phyloP scores from a whole-genome alignment of 2,113 vertebrate genomes.

The Dendropsophus ebraccatus region DNA sequence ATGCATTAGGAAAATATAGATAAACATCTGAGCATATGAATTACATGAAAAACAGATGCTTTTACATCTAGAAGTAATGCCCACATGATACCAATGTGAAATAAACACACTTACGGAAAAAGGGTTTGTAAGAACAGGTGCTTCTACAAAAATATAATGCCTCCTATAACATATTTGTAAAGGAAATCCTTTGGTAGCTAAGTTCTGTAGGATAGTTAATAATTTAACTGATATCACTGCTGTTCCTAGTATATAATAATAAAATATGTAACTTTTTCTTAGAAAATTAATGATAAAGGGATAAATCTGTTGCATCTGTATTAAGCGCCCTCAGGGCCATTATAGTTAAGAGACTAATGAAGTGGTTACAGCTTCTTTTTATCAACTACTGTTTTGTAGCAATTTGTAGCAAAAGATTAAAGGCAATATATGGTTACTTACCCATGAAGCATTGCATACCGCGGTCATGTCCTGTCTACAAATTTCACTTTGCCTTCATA shows the following conservation, averaged over 20 bases:
- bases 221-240: background rate
- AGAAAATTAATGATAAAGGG: too few relatives aligned
- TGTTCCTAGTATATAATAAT: background rate
- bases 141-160: conserved; percentile 63
- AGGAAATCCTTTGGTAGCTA: conserved; percentile 62
- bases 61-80: conserved; percentile 63
- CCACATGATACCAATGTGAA: conserved; percentile 51
- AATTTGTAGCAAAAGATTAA: too few relatives aligned
- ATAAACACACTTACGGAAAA: conserved; percentile 61
- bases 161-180: conserved; percentile 62
- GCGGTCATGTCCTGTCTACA: too few relatives aligned
- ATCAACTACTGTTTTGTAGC: too few relatives aligned
- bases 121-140: conserved; percentile 60
- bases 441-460: too few relatives aligned
- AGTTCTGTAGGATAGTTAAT: conserved; percentile 56
- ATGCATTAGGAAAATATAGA: conserved; percentile 51
- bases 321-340: too few relatives aligned
- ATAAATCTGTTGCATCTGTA: too few relatives aligned
- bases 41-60: conserved; percentile 67
- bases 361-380: too few relatives aligned
- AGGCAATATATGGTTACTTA: too few relatives aligned
- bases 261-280: background rate
- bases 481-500: too few relatives aligned
- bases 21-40: conserved; percentile 61
- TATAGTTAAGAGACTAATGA: too few relatives aligned